A percentile compares a stretch with the other conserved stretches of the same genome.
phyloP scores from a whole-genome alignment of 1,140 invertebrate genomes.

The Brachystomella parvula region DNA sequence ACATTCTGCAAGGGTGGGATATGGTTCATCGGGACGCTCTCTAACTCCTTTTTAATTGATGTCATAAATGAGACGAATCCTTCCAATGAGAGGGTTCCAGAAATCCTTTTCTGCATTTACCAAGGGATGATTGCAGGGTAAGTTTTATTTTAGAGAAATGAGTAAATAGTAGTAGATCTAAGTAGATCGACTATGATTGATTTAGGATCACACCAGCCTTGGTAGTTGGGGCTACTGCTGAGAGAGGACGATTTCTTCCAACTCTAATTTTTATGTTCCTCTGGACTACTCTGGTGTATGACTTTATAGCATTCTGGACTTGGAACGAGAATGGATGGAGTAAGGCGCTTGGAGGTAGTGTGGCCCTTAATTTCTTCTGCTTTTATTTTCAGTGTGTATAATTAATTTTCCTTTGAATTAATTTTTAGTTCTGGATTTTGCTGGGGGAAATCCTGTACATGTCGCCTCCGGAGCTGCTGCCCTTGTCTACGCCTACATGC shows the following conservation, averaged over 20 bases:
- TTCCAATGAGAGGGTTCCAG: slow-evolving; percentile 25
- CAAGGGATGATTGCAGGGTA: slow-evolving; percentile 32
- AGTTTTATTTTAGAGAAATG: no score
- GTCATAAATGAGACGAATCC: background rate
- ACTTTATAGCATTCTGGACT: slow-evolving; percentile 31
- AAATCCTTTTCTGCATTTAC: slow-evolving; percentile 32
- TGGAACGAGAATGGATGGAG: slow-evolving; percentile 29
- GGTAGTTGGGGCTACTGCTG: slow-evolving; percentile 32
- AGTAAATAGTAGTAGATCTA: no score
- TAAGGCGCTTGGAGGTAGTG: slow-evolving; percentile 15
- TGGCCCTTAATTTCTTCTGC: background rate
- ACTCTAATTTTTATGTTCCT: slow-evolving; percentile 34
- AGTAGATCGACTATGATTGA: background rate
- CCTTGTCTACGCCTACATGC: slow-evolving; percentile 26
- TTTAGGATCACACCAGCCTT: slow-evolving; percentile 32
- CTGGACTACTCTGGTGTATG: slow-evolving; percentile 36
- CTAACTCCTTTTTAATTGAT: slow-evolving; percentile 20
- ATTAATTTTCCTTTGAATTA: slow-evolving; percentile 8
- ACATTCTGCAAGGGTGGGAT: slow-evolving; percentile 26
- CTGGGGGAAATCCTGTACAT: slow-evolving; percentile 34
- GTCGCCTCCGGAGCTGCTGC: slow-evolving; percentile 32
- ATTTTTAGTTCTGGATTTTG: slow-evolving; percentile 30
- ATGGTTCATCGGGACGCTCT: slow-evolving; percentile 28
- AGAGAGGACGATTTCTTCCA: slow-evolving; percentile 34
- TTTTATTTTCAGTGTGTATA: slow-evolving; percentile 9